Evolutionary conservation across 2,113 vertebrate genomes (phyloP).

Genomic region (Antidorcas marsupialis): DNA sequence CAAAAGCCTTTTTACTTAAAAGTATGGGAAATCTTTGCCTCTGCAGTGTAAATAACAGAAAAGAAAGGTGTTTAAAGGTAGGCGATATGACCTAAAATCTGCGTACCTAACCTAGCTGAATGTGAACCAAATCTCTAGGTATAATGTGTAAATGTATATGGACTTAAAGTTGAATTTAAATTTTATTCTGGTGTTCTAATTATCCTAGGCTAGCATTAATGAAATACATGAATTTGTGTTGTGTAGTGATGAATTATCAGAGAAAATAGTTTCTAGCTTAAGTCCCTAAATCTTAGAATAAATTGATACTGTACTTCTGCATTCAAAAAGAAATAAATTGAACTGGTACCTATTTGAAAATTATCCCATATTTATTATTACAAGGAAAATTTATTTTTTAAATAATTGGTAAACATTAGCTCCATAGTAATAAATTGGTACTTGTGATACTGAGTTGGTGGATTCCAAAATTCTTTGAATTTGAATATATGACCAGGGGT

Average conservation of each 20-base stretch:
- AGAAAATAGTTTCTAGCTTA: background rate
- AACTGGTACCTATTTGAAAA: background rate
- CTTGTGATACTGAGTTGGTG: background rate
- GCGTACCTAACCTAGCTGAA: background rate
- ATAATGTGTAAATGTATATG: background rate
- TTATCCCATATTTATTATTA: background rate
- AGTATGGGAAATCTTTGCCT: background rate
- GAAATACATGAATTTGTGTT: background rate
- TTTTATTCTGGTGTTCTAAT: background rate
- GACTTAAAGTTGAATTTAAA: background rate
- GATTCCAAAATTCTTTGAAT: background rate
- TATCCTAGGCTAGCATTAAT: background rate
- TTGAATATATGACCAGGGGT: background rate
- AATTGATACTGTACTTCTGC: background rate
- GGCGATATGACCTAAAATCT: too few species aligned
- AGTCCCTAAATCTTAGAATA: background rate
- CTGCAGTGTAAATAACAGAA: background rate
- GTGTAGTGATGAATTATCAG: background rate
- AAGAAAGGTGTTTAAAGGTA: background rate
- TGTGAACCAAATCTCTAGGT: background rate
- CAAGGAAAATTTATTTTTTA: background rate
- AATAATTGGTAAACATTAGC: background rate
- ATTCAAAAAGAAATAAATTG: background rate
- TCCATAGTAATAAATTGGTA: background rate
- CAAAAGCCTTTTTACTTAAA: background rate